Evolutionary conservation across 1,140 invertebrate species (phyloP), one percentile per base, ranked within the genome.

Genomic region (Neodiprion pinetum): DNA sequence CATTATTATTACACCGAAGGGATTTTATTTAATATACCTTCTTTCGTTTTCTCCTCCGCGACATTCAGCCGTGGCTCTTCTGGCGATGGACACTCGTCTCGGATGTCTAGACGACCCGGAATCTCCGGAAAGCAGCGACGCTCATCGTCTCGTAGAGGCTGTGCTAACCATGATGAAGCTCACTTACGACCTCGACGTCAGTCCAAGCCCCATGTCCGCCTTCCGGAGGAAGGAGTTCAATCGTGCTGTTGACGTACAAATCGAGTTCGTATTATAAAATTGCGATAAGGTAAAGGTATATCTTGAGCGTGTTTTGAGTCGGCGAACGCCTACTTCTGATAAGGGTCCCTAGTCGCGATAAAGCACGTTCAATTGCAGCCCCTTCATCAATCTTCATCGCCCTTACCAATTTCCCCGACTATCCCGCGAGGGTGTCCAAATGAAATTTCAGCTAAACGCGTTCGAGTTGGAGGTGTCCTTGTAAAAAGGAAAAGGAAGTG

Each of bases 41-140:
- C n/a, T 61, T 61, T 61, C 28, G 5, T 61, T 61, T 61, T 61
- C 11, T 61, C 4, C 11, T 61, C 11, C 53, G 14, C n/a, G 0
- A 12, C 21, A 11, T 83, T 12, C 80, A 91, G 89, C 92, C 0
- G 92, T 95, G 7, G 91, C 89, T 0, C 83, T 91, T 8, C 90
- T 96, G 1, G 93, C 93, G 1, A 85, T 95, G 53, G 93, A 95
- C 53, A 89, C 89, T 12, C 88, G 93, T 12, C 83, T 95, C 12
- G 92, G 91, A 21, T 92, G 92, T 80, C 82, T 93, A 70, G 78
- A 90, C 72, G 85, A 88, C 77, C 90, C 89, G 1, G 93, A 94
- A 79, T 91, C 93, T 0, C 90, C 89, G 1, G 93, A 94, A 79
- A 91, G 93, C 0, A 95, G 96, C 65, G 87, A 91, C 80, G 92